Conservation (phyloP, 1,140 invertebrate genomes). For the Drosophila orena region DNA sequence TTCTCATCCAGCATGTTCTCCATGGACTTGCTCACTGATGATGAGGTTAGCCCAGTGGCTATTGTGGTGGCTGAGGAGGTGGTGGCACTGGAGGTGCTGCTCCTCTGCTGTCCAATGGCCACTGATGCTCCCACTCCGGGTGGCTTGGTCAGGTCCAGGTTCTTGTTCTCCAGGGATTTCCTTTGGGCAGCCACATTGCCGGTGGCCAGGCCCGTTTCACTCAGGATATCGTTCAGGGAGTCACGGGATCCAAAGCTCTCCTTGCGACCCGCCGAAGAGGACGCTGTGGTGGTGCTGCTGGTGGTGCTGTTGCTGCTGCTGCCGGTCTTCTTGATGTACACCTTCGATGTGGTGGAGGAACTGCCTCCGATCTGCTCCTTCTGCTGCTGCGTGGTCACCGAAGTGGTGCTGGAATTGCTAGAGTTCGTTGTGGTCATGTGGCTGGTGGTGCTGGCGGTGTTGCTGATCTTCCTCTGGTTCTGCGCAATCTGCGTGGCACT, state of each 20-base stretch:
- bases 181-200: conserved; percentile 85
- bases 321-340: conserved; percentile 79
- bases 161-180: conserved; percentile 86
- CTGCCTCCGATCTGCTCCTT: conserved; percentile 48
- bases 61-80: conserved; percentile 20
- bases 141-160: conserved; percentile 75
- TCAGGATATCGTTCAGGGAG: conserved; percentile 83
- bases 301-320: conserved; percentile 56
- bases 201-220: conserved; percentile 74
- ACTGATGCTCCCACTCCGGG: conserved; percentile 34
- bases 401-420: conserved; percentile 48
- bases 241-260: conserved; percentile 84
- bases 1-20: conserved; percentile 81
- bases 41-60: conserved; percentile 8
- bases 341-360: conserved; percentile 69
- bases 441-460: conserved; percentile 51
- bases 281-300: conserved; percentile 50
- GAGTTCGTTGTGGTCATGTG: conserved; percentile 59
- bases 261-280: conserved; percentile 71
- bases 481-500: conserved; percentile 16
- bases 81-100: conserved; percentile 33
- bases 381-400: conserved; percentile 57
- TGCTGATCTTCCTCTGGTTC: conserved; percentile 56
- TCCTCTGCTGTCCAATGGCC: conserved; percentile 42
- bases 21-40: conserved; percentile 77